A percentile compares a stretch with the other conserved stretches of the same genome.
Conservation (phyloP, 64 coral and sea anemone genomes). For the Montipora cactus region DNA sequence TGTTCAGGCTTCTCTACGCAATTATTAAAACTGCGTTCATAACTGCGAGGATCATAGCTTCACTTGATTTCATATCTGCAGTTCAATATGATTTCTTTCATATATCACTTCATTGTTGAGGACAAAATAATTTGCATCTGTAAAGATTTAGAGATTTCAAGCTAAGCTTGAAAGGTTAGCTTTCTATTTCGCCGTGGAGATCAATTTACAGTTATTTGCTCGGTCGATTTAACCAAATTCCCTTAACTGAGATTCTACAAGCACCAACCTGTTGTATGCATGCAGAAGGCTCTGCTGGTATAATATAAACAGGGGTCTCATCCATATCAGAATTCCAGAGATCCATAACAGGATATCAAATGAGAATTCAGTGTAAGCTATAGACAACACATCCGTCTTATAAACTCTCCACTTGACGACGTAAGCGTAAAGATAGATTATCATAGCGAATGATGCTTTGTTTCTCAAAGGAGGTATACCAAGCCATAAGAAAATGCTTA, state of each 20-base stretch:
- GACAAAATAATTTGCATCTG: too few relatives aligned
- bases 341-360: slow-evolving; percentile 26
- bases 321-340: slow-evolving; percentile 67
- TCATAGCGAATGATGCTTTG: slow-evolving; percentile 53
- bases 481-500: slow-evolving; percentile 75
- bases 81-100: too few relatives aligned
- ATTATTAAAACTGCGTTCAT: too few relatives aligned
- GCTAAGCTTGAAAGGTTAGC: too few relatives aligned
- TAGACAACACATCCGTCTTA: slow-evolving; percentile 25
- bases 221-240: too few relatives aligned
- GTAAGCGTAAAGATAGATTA: slow-evolving; percentile 64
- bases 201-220: too few relatives aligned
- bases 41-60: too few relatives aligned
- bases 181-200: too few relatives aligned
- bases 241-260: not conserved
- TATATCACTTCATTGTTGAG: too few relatives aligned
- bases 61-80: too few relatives aligned
- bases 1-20: too few relatives aligned
- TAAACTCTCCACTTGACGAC: slow-evolving; percentile 82
- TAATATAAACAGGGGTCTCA: slow-evolving; percentile 49
- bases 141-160: too few relatives aligned
- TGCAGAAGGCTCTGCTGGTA: slow-evolving; percentile 55
- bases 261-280: slow-evolving; percentile 60
- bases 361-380: not conserved
- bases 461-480: slow-evolving; percentile 66